A percentile compares a stretch with the other conserved stretches of the same genome.
These are phyloP conservation scores for Nematolebias whitei DNA, from an alignment of 2,113 vertebrate species.

Conservation along the genomic window DNA sequence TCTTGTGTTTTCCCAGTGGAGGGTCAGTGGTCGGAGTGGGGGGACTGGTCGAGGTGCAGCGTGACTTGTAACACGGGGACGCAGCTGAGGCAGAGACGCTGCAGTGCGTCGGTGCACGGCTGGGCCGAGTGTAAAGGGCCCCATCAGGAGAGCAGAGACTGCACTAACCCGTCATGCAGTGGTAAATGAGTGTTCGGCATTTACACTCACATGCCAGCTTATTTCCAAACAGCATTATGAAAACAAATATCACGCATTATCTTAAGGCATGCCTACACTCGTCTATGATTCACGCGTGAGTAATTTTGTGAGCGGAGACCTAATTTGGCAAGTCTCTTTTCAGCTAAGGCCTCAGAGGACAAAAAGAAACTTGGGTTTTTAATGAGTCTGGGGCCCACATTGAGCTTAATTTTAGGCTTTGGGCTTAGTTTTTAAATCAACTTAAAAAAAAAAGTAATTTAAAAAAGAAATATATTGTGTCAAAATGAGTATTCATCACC, in stretches of 20 bases:
- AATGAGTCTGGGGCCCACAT: conserved; percentile 25
- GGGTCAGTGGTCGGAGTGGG: conserved; percentile 98
- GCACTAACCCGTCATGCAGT: conserved; percentile 86
- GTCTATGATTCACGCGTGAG: conserved; percentile 22
- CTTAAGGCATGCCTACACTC: conserved; percentile 20
- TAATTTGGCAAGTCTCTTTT: conserved; percentile 32
- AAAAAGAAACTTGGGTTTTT: conserved; percentile 22
- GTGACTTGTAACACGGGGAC: conserved; percentile 90
- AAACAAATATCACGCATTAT: conserved; percentile 43
- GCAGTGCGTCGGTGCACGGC: conserved; percentile 89
- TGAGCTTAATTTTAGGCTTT: background rate
- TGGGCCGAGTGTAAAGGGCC: conserved; percentile 92
- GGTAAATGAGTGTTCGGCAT: conserved; percentile 71
- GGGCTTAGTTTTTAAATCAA: no score
- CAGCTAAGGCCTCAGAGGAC: background rate
- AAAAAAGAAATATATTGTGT: no score
- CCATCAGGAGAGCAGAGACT: conserved; percentile 90
- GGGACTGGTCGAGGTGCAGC: conserved; percentile 91
- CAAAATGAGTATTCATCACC: no score
- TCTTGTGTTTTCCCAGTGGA: conserved; percentile 83
- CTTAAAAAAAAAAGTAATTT: no score
- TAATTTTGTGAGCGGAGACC: conserved; percentile 28
- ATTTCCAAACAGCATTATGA: conserved; percentile 35
- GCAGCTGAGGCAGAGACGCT: conserved; percentile 90
- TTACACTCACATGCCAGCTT: conserved; percentile 20